Conservation (phyloP, 2,888 invertebrate genomes). For the Xestia xanthographa region DNA sequence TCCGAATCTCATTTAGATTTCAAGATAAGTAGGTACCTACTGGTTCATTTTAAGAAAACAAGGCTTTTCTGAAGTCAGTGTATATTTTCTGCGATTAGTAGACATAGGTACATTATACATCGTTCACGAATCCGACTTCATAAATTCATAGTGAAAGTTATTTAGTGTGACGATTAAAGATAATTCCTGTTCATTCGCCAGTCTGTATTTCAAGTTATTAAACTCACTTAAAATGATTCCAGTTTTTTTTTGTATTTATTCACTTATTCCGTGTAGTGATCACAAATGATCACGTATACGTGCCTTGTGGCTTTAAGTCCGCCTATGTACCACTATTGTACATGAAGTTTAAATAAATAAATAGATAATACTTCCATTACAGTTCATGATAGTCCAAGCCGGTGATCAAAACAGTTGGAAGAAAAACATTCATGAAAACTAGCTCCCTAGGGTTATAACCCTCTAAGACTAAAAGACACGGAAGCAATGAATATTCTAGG, state of each 20-base stretch:
- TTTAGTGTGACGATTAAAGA: neutral
- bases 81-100: neutral
- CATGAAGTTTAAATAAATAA: no score
- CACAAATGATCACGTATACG: neutral
- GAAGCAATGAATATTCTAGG: neutral
- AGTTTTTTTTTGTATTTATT: neutral
- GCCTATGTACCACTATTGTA: no score
- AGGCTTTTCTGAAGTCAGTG: neutral
- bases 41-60: conserved; percentile 16
- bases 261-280: neutral
- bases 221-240: neutral
- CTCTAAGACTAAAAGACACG: neutral
- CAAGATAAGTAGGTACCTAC: conserved; percentile 21
- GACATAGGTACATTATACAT: neutral
- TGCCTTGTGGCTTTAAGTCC: no score
- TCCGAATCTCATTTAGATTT: conserved; percentile 44
- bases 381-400: neutral
- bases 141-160: neutral
- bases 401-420: neutral
- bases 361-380: neutral
- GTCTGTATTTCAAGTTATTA: neutral
- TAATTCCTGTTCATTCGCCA: neutral
- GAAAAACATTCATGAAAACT: neutral
- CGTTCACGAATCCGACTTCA: neutral
- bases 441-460: no score